A percentile compares a stretch with the other conserved stretches of the same genome.
Conservation (phyloP, 2,888 invertebrate species). For the Sinohyriopsis cumingii region DNA sequence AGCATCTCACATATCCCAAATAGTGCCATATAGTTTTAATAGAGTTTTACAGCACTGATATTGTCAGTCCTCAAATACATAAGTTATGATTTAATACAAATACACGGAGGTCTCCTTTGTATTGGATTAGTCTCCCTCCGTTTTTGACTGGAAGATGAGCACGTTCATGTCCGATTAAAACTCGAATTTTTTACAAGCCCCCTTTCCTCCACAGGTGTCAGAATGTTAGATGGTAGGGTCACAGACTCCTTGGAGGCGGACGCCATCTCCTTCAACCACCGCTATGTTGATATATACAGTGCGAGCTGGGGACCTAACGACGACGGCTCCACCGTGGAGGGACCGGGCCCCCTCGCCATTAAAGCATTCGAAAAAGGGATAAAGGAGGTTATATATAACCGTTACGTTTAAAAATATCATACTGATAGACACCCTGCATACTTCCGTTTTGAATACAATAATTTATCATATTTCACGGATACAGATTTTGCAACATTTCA, state of each 20-base stretch:
- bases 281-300: slow-evolving; percentile 88
- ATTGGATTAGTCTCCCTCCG: too few species aligned
- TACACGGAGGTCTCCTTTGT: too few species aligned
- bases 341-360: slow-evolving; percentile 85
- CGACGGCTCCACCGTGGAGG: slow-evolving; percentile 90
- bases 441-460: too few species aligned
- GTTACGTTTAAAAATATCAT: neutral
- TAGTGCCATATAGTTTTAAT: too few species aligned
- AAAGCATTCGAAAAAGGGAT: slow-evolving; percentile 86
- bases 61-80: too few species aligned
- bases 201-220: slow-evolving; percentile 77
- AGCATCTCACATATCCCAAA: too few species aligned
- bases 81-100: too few species aligned
- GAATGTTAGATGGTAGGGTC: slow-evolving; percentile 89
- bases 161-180: too few species aligned
- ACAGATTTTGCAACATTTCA: too few species aligned
- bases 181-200: neutral
- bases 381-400: slow-evolving; percentile 75
- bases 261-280: slow-evolving; percentile 85
- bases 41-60: too few species aligned
- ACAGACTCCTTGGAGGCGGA: slow-evolving; percentile 91
- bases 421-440: neutral
- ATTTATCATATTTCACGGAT: too few species aligned
- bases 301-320: slow-evolving; percentile 96
- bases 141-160: too few species aligned